Conservation (phyloP, 2,888 invertebrate species). For the Pandemis corylana region DNA sequence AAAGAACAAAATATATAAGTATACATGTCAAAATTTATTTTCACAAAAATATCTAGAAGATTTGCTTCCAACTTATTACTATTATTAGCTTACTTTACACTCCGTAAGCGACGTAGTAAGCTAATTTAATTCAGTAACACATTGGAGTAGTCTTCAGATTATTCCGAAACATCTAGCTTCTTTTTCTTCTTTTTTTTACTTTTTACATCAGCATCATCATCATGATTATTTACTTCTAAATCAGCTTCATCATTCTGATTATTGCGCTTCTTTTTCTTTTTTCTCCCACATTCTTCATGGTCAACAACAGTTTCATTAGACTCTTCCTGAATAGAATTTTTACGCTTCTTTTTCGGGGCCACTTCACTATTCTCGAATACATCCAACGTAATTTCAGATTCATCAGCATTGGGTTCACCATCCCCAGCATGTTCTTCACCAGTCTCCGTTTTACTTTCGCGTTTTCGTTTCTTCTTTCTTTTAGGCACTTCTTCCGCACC, state of each 20-base stretch:
- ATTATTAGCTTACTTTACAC: too few relatives aligned
- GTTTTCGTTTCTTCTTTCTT: conserved; percentile 53
- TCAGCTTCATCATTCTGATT: conserved; percentile 9
- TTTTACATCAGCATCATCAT: not conserved
- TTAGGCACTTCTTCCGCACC: conserved; percentile 44
- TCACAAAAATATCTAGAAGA: not conserved
- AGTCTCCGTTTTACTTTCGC: conserved; percentile 35
- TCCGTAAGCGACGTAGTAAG: too few relatives aligned
- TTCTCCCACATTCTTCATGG: conserved; percentile 44
- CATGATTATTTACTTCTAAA: conserved; percentile 7
- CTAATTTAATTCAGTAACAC: too few relatives aligned
- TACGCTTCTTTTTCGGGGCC: conserved; percentile 42
- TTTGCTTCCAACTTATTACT: too few relatives aligned
- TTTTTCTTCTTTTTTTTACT: conserved; percentile 50
- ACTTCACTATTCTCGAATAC: conserved; percentile 8
- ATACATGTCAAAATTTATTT: not conserved
- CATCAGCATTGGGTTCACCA: not conserved
- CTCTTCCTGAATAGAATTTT: conserved; percentile 12
- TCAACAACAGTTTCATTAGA: conserved; percentile 1
- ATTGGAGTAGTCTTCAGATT: conserved; percentile 50
- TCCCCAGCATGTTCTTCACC: not conserved
- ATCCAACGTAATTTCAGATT: conserved; percentile 7
- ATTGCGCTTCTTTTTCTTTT: conserved; percentile 29
- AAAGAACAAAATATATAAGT: too few relatives aligned
- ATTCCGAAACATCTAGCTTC: conserved; percentile 44